Evolutionary conservation across 2,113 vertebrate genomes (phyloP).

Genomic region (Morone chrysops): DNA sequence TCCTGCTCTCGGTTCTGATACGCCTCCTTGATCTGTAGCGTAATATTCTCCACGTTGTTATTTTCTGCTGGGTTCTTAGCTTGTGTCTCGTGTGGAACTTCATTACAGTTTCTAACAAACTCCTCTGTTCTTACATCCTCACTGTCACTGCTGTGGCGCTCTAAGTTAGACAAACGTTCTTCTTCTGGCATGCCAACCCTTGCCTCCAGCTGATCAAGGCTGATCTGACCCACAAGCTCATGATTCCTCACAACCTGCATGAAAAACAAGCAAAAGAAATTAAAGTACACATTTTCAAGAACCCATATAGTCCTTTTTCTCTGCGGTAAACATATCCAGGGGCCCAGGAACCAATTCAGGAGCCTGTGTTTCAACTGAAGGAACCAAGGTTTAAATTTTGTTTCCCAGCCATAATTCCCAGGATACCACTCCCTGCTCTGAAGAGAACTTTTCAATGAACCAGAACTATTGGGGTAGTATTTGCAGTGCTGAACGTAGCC

Average conservation of each 20-base stretch:
- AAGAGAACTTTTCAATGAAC: neutral
- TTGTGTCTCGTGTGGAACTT: neutral
- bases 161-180: neutral
- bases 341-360: neutral
- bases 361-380: neutral
- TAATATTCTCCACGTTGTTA: neutral
- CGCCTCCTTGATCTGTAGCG: neutral
- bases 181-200: neutral
- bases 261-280: neutral
- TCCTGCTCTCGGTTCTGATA: neutral
- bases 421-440: neutral
- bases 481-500: neutral
- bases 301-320: neutral
- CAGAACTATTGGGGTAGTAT: neutral
- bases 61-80: neutral
- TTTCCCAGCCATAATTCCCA: neutral
- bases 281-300: neutral
- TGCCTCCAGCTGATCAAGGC: conserved; percentile 56
- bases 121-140: conserved; percentile 22
- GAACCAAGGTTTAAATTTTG: too few species aligned
- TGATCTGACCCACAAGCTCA: conserved; percentile 76
- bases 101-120: neutral
- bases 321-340: neutral
- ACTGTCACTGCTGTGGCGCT: neutral
- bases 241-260: conserved; percentile 75